Percentiles rank a stretch among this genome's conserved stretches.
Evolutionary conservation across 2,797 vertebrate species (phyloP).

Genomic region (Enteromius argenteus): DNA sequence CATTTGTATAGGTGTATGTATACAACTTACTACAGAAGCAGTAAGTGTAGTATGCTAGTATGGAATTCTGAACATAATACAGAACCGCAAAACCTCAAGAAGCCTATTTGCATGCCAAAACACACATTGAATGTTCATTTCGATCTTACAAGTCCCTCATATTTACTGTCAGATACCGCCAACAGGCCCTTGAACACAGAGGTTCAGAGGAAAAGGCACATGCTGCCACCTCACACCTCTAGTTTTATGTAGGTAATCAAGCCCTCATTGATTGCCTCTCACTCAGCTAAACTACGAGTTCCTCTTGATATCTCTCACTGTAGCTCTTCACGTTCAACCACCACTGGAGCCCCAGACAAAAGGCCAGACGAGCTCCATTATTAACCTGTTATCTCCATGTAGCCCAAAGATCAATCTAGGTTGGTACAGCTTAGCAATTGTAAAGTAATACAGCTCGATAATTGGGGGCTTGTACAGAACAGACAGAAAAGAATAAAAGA

Average conservation of each 20-base stretch:
- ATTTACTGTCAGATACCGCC: background rate
- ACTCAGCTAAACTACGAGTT: constrained; percentile 44
- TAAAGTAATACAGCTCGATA: constrained; percentile 19
- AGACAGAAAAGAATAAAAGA: constrained; percentile 22
- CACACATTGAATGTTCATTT: background rate
- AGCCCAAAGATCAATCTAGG: constrained; percentile 10
- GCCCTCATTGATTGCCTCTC: constrained; percentile 45
- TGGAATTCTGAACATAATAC: background rate
- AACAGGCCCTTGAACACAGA: background rate
- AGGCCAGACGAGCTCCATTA: constrained; percentile 22
- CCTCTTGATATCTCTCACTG: constrained; percentile 52
- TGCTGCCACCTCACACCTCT: constrained; percentile 20
- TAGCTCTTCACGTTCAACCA: constrained; percentile 43
- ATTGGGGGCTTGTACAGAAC: constrained; percentile 22
- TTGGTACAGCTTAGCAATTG: constrained; percentile 17
- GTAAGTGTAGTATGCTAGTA: background rate
- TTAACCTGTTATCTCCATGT: constrained; percentile 30
- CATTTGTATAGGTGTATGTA: background rate
- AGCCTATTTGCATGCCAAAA: background rate
- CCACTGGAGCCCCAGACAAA: constrained; percentile 33
- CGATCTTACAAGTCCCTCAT: background rate
- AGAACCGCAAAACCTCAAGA: background rate
- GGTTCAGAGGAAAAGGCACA: background rate
- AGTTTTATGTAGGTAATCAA: constrained; percentile 52
- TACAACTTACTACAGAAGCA: background rate